A percentile compares a stretch with the other conserved stretches of the same genome.
Evolutionary conservation across 1,140 invertebrate genomes (phyloP).

Genomic region (Brachionus sp.): DNA sequence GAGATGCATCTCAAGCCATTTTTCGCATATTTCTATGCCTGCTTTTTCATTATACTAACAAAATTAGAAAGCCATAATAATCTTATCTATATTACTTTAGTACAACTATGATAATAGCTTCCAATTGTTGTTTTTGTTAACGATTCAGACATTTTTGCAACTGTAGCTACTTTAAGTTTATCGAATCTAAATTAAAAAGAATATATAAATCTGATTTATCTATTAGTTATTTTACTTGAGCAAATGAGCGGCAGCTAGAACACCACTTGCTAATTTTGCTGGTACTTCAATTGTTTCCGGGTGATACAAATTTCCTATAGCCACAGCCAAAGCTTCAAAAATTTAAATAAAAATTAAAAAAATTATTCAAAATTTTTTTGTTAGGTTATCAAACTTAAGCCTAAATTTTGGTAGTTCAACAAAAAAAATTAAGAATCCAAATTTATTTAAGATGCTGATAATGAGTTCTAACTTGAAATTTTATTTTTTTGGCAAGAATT

Average conservation of each 20-base stretch:
- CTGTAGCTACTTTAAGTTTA: neutral
- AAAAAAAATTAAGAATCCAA: no score
- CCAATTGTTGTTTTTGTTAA: neutral
- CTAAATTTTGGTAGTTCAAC: no score
- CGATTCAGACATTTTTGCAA: neutral
- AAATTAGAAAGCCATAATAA: neutral
- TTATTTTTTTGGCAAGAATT: no score
- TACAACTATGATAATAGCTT: neutral
- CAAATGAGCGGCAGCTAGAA: neutral
- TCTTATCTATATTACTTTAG: neutral
- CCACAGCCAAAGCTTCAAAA: slow-evolving; percentile 25
- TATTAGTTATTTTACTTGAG: neutral
- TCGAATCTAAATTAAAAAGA: neutral
- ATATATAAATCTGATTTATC: neutral
- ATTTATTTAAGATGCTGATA: no score
- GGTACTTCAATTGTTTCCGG: slow-evolving; percentile 1
- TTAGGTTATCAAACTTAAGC: no score
- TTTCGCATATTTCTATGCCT: slow-evolving; percentile 1
- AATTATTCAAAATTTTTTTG: neutral
- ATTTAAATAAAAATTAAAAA: neutral
- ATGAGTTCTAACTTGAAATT: no score
- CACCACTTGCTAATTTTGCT: neutral
- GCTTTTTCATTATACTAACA: neutral
- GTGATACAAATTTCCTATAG: slow-evolving; percentile 30
- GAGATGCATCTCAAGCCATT: slow-evolving; percentile 41